Evolutionary conservation across 64 coral and sea anemone species (phyloP).

Genomic region (Exaiptasia diaphana): DNA sequence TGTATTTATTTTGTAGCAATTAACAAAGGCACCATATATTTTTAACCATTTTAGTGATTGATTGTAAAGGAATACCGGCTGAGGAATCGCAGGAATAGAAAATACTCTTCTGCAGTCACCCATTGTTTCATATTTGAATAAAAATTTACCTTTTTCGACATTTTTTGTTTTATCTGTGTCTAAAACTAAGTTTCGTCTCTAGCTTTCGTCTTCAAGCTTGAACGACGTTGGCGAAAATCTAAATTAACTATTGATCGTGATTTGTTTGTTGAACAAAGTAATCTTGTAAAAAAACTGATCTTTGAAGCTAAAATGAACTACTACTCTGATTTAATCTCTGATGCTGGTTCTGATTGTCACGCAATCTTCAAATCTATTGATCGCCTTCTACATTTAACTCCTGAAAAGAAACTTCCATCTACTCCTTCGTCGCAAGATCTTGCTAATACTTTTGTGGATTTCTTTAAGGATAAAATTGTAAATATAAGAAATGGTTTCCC

Average conservation of each 20-base stretch:
- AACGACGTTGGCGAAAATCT: constrained; percentile 34
- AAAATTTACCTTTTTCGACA: too few relatives aligned
- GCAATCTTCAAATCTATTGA: constrained; percentile 13
- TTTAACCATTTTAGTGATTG: too few relatives aligned
- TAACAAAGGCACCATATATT: too few relatives aligned
- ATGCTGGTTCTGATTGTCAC: not conserved
- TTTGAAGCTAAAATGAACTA: constrained; percentile 9
- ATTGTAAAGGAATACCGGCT: too few relatives aligned
- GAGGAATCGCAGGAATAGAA: too few relatives aligned
- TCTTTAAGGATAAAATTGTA: not conserved
- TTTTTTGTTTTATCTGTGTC: too few relatives aligned
- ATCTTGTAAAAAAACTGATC: not conserved
- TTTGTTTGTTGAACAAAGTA: constrained; percentile 37
- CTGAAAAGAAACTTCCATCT: not conserved
- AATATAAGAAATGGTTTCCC: not conserved
- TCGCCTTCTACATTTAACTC: not conserved
- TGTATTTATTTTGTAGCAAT: too few relatives aligned
- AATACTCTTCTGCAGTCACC: too few relatives aligned
- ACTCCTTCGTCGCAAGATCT: not conserved
- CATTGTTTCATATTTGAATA: too few relatives aligned
- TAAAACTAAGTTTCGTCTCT: too few relatives aligned
- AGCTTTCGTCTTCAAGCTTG: too few relatives aligned
- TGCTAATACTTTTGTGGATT: not conserved
- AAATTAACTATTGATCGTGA: constrained; percentile 24
- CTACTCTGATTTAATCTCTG: constrained; percentile 3